Evolutionary conservation across 2,888 invertebrate genomes (phyloP), one percentile per base, ranked within the genome.

Genomic region (Acanthococcus lagerstroemiae): DNA sequence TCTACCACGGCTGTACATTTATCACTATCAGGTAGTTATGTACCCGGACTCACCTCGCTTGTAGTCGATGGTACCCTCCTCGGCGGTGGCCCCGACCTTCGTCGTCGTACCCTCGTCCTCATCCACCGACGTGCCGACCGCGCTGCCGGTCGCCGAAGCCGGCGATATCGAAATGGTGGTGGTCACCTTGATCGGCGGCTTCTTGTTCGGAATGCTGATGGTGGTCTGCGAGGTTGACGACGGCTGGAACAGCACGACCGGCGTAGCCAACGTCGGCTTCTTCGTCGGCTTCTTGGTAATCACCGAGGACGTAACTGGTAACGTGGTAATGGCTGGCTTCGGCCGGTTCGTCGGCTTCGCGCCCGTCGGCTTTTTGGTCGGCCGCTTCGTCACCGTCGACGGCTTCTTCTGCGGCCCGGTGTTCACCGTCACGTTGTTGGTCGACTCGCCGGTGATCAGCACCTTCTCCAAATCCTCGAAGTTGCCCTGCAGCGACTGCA

Each of bases 401-500:
- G 69, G 69, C 21, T 66, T 67, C n/a, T 57, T 60, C 17, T 22
- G 58, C n/a, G 69, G 68, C 69, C 71, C 69, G 72, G 74, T 70
- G 54, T 72, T 73, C 9, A 72, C 50, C 3, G 72, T 71, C 22
- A 70, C 70, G 67, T 70, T 72, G n/a, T 70, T 69, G 27, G 67
- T 67, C 22, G 71, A 71, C 65, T 75, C 48, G 72, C 76, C 76
- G 52, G 80, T 81, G 65, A 84, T 81, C 15, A 91, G 85, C 68
- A 90, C 84, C 71, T 90, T 88, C 71, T 87, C 86, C 12, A 91
- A 75, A 58, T 86, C 87, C 71, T 88, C 83, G 75, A 90, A 90
- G 25, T 90, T 90, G 1, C 85, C 88, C 76, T 90, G 88, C 1
- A 91, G 77, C 21, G 89, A 89, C 69, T 87, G 84, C 9, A 90